Conservation (phyloP, 2,113 vertebrate species). For the Actinemys pallida region DNA sequence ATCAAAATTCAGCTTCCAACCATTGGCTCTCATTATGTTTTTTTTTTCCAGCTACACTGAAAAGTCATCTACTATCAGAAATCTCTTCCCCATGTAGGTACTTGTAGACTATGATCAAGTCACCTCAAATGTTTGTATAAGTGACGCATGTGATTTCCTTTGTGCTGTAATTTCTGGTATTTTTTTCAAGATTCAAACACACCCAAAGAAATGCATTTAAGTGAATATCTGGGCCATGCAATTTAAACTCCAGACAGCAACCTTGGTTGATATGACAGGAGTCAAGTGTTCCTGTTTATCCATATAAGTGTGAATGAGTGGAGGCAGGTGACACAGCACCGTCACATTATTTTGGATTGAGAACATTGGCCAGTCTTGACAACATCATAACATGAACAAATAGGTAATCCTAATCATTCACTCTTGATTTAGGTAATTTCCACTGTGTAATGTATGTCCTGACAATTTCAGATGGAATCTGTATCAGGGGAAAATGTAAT, state of each 20-base stretch:
- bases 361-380: neutral
- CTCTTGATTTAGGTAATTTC: neutral
- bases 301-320: neutral
- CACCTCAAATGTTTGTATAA: slow-evolving; percentile 23
- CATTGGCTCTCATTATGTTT: neutral
- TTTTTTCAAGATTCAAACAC: neutral
- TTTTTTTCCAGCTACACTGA: neutral
- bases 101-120: neutral
- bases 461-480: neutral
- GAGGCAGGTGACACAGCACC: neutral
- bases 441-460: neutral
- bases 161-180: neutral
- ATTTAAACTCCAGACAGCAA: neutral
- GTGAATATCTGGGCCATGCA: neutral
- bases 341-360: neutral
- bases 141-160: slow-evolving; percentile 6
- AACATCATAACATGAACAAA: neutral
- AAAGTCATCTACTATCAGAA: neutral
- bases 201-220: neutral
- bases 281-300: neutral
- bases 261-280: neutral
- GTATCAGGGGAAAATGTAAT: neutral
- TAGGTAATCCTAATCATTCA: neutral
- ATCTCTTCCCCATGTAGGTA: neutral
- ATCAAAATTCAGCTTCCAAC: neutral